Percentiles rank a stretch among this genome's conserved stretches.
These are phyloP conservation scores for Notolabrus celidotus DNA, from an alignment of 2,797 vertebrate genomes.

Conservation along the genomic window DNA sequence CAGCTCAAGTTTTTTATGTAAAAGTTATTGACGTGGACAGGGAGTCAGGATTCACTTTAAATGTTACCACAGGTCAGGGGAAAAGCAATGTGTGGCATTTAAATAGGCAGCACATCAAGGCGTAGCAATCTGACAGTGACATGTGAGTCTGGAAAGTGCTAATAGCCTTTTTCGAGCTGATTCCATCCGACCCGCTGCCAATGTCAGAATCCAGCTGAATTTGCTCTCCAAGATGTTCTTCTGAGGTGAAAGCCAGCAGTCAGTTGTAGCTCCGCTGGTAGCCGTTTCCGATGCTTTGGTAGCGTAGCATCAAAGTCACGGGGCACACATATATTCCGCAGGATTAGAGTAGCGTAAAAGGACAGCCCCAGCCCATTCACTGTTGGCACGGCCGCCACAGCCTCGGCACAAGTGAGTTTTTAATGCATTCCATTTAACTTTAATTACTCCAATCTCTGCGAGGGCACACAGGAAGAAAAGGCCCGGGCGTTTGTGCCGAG, in stretches of 20 bases:
- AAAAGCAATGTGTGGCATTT: conserved; percentile 59
- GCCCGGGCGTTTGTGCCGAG: conserved; percentile 89
- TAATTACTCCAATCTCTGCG: conserved; percentile 93
- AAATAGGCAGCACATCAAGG: conserved; percentile 74
- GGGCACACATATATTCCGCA: conserved; percentile 83
- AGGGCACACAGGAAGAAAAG: conserved; percentile 91
- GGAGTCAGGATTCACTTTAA: conserved; percentile 62
- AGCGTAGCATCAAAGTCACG: conserved; percentile 85
- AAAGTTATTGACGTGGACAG: conserved; percentile 45
- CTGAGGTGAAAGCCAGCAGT: conserved; percentile 82
- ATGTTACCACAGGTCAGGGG: conserved; percentile 71
- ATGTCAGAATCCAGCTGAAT: conserved; percentile 83
- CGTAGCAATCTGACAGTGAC: conserved; percentile 70
- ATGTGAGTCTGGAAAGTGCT: conserved; percentile 74
- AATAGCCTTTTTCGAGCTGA: conserved; percentile 73
- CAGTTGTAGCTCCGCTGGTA: conserved; percentile 76
- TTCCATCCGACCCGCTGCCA: conserved; percentile 75
- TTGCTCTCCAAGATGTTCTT: conserved; percentile 82
- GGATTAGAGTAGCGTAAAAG: conserved; percentile 87
- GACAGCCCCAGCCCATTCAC: conserved; percentile 88
- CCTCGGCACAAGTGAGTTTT: conserved; percentile 88
- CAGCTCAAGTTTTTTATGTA: conserved; percentile 38
- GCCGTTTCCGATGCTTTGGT: conserved; percentile 83
- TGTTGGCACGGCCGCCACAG: conserved; percentile 87
- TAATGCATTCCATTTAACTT: conserved; percentile 92